These are phyloP conservation scores for Danio jaintianensis DNA, from an alignment of 2,797 vertebrate genomes.

Conservation along the genomic window DNA sequence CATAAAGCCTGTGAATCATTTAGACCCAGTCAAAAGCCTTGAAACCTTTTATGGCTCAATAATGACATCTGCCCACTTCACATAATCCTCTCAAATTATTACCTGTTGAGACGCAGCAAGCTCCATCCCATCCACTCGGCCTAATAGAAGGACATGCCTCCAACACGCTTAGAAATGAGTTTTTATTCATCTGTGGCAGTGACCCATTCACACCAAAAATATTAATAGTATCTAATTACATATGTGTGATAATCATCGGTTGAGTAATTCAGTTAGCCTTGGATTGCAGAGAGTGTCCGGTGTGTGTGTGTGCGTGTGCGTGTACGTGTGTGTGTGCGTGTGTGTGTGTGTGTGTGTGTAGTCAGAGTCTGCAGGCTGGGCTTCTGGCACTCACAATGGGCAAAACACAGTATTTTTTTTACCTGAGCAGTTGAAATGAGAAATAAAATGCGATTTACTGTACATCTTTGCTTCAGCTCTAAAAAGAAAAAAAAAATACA, in stretches of 20 bases:
- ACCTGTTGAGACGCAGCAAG: conserved; percentile 23
- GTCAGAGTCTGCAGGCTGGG: conserved; percentile 45
- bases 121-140: conserved; percentile 19
- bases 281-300: conserved; percentile 6
- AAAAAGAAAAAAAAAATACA: conserved; percentile 37
- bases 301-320: conserved; percentile 19
- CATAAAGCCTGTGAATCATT: conserved; percentile 44
- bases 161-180: background rate
- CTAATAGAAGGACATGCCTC: conserved; percentile 17
- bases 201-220: conserved; percentile 14
- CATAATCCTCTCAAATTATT: conserved; percentile 28
- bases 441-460: conserved; percentile 55
- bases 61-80: conserved; percentile 37
- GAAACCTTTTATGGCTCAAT: conserved; percentile 21
- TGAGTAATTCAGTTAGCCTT: conserved; percentile 41
- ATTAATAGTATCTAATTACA: conserved; percentile 33
- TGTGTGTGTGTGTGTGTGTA: conserved; percentile 1
- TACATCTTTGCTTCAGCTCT: conserved; percentile 38
- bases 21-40: conserved; percentile 38
- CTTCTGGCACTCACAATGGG: conserved; percentile 39
- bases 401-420: conserved; percentile 45
- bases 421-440: conserved; percentile 42
- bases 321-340: conserved; percentile 1
- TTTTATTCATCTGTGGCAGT: conserved; percentile 39
- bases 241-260: conserved; percentile 24